Evolutionary conservation across 2,113 vertebrate species (phyloP).

Genomic region (Heterotis niloticus): DNA sequence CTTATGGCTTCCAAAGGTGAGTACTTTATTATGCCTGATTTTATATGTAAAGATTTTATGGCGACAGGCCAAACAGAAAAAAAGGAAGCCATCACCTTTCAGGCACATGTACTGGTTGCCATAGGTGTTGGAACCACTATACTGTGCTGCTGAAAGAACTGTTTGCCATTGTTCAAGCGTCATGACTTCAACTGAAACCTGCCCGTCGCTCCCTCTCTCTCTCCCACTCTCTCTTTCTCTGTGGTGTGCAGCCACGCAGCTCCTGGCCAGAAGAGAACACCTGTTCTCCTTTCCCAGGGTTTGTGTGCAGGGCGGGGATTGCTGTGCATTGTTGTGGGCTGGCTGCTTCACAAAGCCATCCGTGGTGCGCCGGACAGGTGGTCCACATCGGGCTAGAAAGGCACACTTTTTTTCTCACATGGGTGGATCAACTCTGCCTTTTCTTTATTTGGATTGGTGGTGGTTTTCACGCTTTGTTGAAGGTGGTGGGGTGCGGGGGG

Average conservation of each 20-base stretch:
- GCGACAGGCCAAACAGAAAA: too few species aligned
- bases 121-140: not conserved
- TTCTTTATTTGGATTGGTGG: conserved; percentile 9
- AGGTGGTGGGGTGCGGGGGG: not conserved
- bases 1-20: not conserved
- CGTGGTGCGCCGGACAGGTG: conserved; percentile 30
- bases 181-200: conserved; percentile 1
- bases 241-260: conserved; percentile 23
- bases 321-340: conserved; percentile 28
- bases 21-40: not conserved
- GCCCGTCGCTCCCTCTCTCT: not conserved
- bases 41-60: too few species aligned
- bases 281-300: conserved; percentile 40
- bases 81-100: not conserved
- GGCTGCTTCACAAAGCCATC: conserved; percentile 34
- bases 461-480: conserved; percentile 22
- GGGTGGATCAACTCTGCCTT: conserved; percentile 16
- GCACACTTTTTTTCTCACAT: conserved; percentile 17
- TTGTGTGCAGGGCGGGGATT: conserved; percentile 32
- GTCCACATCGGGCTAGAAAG: conserved; percentile 22
- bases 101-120: not conserved
- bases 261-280: conserved; percentile 33
- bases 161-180: not conserved
- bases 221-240: not conserved
- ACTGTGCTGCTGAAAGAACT: too few species aligned